Percentiles rank a stretch among this genome's conserved stretches.
These are phyloP conservation scores for Allacma fusca DNA, from an alignment of 2,888 invertebrate species.

Conservation along the genomic window DNA sequence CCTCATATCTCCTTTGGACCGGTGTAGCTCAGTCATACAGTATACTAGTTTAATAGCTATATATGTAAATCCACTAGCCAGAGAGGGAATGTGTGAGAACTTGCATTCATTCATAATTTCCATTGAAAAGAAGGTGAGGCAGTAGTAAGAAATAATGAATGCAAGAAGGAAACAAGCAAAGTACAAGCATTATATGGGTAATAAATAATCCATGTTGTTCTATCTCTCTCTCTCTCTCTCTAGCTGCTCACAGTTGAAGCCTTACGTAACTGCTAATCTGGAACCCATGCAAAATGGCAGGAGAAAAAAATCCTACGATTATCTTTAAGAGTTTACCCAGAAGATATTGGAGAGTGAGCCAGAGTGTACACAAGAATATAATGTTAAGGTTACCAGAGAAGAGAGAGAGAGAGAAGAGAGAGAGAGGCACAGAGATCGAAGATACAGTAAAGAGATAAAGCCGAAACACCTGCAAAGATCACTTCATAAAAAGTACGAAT, in stretches of 20 bases:
- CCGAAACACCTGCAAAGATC: slow-evolving; percentile 39
- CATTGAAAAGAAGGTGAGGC: slow-evolving; percentile 35
- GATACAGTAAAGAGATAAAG: slow-evolving; percentile 6
- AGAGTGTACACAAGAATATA: background rate
- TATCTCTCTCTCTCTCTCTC: background rate
- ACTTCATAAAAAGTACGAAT: slow-evolving; percentile 29
- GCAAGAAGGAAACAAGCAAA: slow-evolving; percentile 10
- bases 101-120: slow-evolving; percentile 29
- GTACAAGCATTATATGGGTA: slow-evolving; percentile 24
- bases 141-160: slow-evolving; percentile 19
- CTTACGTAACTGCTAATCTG: slow-evolving; percentile 18
- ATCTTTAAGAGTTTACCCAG: background rate
- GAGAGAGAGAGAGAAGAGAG: no score
- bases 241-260: background rate
- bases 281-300: slow-evolving; percentile 22
- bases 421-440: slow-evolving; percentile 17
- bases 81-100: background rate
- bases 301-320: background rate
- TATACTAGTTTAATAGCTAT: no score
- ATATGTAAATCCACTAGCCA: background rate
- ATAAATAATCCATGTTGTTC: slow-evolving; percentile 27
- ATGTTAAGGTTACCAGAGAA: background rate
- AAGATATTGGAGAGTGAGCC: background rate
- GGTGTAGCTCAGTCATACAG: background rate
- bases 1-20: no score